Evolutionary conservation across 2,113 vertebrate genomes (phyloP).

Genomic region (Rhombomys opimus): DNA sequence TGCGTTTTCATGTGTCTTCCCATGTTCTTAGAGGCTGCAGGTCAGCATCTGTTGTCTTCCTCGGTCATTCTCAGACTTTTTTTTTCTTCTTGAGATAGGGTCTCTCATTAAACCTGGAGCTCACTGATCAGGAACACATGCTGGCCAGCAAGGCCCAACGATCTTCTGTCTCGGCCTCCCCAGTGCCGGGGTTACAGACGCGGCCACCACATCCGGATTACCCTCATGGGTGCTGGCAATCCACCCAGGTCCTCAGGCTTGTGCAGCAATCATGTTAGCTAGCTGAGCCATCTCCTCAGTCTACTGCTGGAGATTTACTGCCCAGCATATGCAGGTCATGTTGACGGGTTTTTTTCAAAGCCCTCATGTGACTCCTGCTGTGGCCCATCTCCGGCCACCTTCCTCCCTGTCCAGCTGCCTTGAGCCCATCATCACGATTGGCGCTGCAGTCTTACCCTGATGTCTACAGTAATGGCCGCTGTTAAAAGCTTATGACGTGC

Average conservation of each 20-base stretch:
- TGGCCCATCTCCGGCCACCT: rapidly evolving
- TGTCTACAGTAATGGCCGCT: neutral
- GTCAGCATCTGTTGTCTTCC: neutral
- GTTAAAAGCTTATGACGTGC: neutral
- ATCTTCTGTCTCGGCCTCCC: neutral
- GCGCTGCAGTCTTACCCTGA: neutral
- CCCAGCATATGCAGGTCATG: rapidly evolving
- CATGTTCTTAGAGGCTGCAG: neutral
- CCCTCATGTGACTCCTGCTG: neutral
- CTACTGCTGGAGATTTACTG: neutral
- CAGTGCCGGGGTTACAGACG: neutral
- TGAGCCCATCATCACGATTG: neutral
- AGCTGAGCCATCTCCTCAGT: neutral
- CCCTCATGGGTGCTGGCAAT: no score
- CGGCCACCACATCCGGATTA: no score
- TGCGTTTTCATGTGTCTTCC: neutral
- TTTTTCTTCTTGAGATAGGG: neutral
- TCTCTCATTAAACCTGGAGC: neutral
- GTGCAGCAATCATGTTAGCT: neutral
- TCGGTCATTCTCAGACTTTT: neutral
- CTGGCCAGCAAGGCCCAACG: neutral
- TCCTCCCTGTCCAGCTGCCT: neutral
- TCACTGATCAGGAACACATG: neutral
- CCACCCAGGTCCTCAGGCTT: neutral
- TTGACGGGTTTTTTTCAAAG: neutral